These are phyloP conservation scores for Serranus cabrilla DNA, from an alignment of 2,797 vertebrate genomes.

Conservation along the genomic window DNA sequence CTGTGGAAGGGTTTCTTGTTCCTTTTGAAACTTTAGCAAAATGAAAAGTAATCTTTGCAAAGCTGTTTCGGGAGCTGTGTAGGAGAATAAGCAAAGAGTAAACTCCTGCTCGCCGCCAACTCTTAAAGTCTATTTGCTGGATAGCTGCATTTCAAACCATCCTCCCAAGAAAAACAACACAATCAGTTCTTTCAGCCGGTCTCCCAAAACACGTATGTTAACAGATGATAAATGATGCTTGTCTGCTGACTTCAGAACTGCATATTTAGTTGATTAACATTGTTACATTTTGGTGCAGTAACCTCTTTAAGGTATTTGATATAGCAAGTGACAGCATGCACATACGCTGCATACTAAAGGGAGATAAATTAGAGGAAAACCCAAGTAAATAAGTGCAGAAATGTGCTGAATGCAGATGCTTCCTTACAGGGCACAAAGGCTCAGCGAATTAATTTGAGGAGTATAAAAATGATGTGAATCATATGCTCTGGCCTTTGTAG, in stretches of 20 bases:
- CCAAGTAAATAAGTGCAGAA: not conserved
- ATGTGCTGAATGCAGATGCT: not conserved
- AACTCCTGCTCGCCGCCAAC: slow-evolving; percentile 4
- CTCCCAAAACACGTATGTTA: not conserved
- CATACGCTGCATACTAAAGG: not conserved
- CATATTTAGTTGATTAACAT: not conserved
- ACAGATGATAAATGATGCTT: not conserved
- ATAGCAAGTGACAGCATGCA: not conserved
- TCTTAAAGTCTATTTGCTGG: slow-evolving; percentile 17
- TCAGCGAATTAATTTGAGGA: slow-evolving; percentile 4
- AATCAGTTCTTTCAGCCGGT: slow-evolving; percentile 22
- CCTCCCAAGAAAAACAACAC: slow-evolving; percentile 22
- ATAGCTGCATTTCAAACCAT: slow-evolving; percentile 16
- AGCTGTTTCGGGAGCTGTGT: not conserved
- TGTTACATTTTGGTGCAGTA: not conserved
- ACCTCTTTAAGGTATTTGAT: not conserved
- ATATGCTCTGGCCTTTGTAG: slow-evolving; percentile 8
- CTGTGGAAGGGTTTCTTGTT: slow-evolving; percentile 6
- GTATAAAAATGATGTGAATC: slow-evolving; percentile 6
- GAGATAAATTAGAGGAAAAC: not conserved
- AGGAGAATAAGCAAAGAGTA: slow-evolving; percentile 1
- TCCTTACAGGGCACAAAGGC: too few relatives aligned
- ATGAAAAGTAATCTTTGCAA: slow-evolving; percentile 14
- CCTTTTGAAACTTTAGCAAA: slow-evolving; percentile 2
- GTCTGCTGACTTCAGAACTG: not conserved